Percentiles rank a stretch among this genome's conserved stretches.
These are phyloP conservation scores for Xenopus tropicalis DNA, from an alignment of 2,113 vertebrate species.

Conservation along the genomic window DNA sequence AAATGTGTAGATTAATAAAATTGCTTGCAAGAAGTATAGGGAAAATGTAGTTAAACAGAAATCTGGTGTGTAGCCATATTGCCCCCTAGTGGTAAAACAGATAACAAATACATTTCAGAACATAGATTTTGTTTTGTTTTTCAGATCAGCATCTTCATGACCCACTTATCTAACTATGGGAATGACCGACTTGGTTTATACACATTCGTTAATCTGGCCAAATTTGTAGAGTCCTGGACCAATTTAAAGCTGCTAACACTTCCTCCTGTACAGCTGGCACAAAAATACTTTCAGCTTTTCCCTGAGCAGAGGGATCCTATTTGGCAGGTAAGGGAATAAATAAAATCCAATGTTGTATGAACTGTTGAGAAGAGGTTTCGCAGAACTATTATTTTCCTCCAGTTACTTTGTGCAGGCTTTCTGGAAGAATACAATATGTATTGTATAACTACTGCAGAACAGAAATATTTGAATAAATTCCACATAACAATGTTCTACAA, in stretches of 20 bases:
- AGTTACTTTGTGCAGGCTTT: background rate
- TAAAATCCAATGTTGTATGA: background rate
- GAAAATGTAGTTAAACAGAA: constrained; percentile 14
- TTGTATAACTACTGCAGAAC: background rate
- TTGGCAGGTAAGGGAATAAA: constrained; percentile 79
- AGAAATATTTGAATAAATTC: background rate
- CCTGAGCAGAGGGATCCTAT: constrained; percentile 90
- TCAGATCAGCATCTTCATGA: constrained; percentile 97
- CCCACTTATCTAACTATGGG: constrained; percentile 90
- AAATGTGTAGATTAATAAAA: constrained; percentile 21
- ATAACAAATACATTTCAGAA: background rate
- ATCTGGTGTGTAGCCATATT: constrained; percentile 38
- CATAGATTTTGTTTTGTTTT: constrained; percentile 38
- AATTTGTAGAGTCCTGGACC: constrained; percentile 89
- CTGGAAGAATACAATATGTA: constrained; percentile 1
- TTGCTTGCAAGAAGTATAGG: background rate
- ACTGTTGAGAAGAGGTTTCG: background rate
- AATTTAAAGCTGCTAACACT: constrained; percentile 88
- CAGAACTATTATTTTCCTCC: constrained; percentile 20
- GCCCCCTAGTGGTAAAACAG: constrained; percentile 53
- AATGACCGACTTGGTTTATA: constrained; percentile 90
- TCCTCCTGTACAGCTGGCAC: constrained; percentile 81
- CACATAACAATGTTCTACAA: constrained; percentile 13
- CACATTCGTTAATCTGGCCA: constrained; percentile 90
- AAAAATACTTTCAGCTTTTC: constrained; percentile 92